These are phyloP conservation scores for Sericinus montela DNA, from an alignment of 2,888 invertebrate species.

Conservation along the genomic window DNA sequence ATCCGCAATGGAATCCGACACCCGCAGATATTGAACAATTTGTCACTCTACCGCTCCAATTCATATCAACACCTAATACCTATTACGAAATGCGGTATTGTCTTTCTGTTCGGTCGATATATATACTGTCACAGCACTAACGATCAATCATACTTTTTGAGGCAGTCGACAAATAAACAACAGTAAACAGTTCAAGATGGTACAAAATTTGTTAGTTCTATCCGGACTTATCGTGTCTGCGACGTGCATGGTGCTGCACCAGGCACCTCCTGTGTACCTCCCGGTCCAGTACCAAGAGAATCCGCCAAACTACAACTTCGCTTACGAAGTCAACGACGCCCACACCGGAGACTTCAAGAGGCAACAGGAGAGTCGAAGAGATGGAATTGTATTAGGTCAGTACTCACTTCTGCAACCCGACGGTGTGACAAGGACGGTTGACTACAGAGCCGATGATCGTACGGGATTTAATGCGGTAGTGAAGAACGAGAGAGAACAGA, in stretches of 20 bases:
- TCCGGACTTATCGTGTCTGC: conserved; percentile 47
- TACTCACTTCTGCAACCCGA: conserved; percentile 77
- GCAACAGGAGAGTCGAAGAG: conserved; percentile 72
- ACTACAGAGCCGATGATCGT: conserved; percentile 75
- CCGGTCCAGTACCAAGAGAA: conserved; percentile 23
- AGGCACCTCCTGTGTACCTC: conserved; percentile 32
- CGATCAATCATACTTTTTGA: neutral
- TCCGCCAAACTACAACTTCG: conserved; percentile 62
- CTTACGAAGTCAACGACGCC: conserved; percentile 75
- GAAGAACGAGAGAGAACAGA: conserved; percentile 38
- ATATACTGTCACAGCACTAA: conserved; percentile 3
- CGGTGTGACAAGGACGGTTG: conserved; percentile 74
- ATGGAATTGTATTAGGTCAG: conserved; percentile 73
- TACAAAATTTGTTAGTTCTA: conserved; percentile 8
- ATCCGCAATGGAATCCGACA: conserved; percentile 11
- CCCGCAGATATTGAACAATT: conserved; percentile 14
- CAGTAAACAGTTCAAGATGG: conserved; percentile 5
- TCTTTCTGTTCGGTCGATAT: conserved; percentile 2
- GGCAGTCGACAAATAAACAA: neutral
- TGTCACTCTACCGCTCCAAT: conserved; percentile 17
- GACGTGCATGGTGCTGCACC: conserved; percentile 55
- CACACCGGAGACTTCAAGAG: conserved; percentile 76
- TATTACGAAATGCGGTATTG: conserved; percentile 8
- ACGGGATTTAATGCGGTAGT: conserved; percentile 77
- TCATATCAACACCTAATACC: conserved; percentile 8